Conservation (phyloP, 2,113 vertebrate genomes). For the Mus spicilegus region DNA sequence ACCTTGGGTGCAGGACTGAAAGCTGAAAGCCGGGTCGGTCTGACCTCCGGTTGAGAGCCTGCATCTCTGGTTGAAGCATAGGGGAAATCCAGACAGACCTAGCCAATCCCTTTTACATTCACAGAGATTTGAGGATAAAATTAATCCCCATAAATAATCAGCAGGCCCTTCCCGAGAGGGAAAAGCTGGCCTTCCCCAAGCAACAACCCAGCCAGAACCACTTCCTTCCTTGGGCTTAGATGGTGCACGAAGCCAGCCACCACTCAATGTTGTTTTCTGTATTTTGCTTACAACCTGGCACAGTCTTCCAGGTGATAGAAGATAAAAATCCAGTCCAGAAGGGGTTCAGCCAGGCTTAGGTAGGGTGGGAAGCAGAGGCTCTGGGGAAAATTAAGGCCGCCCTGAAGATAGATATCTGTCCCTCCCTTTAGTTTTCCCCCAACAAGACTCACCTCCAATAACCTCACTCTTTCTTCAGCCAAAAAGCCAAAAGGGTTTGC, state of each 20-base stretch:
- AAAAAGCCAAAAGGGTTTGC: slow-evolving; percentile 65
- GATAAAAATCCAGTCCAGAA: background rate
- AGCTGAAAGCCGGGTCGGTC: background rate
- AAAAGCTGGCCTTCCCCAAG: slow-evolving; percentile 48
- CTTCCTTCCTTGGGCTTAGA: background rate
- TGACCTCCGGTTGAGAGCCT: background rate
- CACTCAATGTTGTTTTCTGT: background rate
- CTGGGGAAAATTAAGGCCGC: accelerated
- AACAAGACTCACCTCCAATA: slow-evolving; percentile 85
- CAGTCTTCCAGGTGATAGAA: background rate
- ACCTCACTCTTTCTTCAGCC: slow-evolving; percentile 79
- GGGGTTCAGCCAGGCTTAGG: background rate
- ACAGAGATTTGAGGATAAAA: slow-evolving; percentile 76
- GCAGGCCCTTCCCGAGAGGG: slow-evolving; percentile 36
- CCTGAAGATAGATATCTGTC: background rate
- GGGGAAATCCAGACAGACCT: slow-evolving; percentile 64
- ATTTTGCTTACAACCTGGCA: background rate
- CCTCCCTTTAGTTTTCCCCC: background rate
- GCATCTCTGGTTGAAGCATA: background rate
- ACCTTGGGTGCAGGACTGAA: background rate
- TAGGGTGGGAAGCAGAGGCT: background rate
- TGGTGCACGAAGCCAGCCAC: background rate
- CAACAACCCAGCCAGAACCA: slow-evolving; percentile 38
- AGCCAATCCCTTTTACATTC: slow-evolving; percentile 71
- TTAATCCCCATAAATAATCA: slow-evolving; percentile 79